phyloP scores from a whole-genome alignment of 1,140 invertebrate species.

The Zaprionus kolodkinae region DNA sequence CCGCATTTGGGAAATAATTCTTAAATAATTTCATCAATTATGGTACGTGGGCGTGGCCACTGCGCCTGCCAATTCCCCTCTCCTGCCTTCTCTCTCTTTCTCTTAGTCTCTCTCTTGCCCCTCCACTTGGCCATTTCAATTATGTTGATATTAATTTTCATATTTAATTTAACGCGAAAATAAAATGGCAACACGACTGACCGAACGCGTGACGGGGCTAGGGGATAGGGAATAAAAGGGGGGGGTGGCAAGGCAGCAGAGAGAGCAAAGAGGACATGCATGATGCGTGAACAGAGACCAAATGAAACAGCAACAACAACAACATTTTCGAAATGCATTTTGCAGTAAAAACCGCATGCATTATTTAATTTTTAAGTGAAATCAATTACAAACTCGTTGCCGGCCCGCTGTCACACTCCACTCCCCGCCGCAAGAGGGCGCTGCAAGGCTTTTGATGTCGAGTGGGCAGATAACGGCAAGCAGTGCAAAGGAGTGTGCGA shows the following conservation, averaged over 20 bases:
- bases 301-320: slow-evolving; percentile 12
- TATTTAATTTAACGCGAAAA: slow-evolving; percentile 79
- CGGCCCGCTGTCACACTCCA: not conserved
- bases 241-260: not conserved
- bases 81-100: not conserved
- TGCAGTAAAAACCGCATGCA: slow-evolving; percentile 81
- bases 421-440: slow-evolving; percentile 7
- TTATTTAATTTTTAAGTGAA: slow-evolving; percentile 84
- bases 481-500: slow-evolving; percentile 9
- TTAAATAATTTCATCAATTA: slow-evolving; percentile 82
- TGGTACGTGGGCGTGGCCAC: slow-evolving; percentile 22
- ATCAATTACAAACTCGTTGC: slow-evolving; percentile 78
- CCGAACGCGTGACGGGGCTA: not conserved
- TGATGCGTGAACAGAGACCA: slow-evolving; percentile 9
- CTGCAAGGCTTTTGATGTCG: slow-evolving; percentile 70
- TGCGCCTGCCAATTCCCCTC: slow-evolving; percentile 7
- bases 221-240: slow-evolving; percentile 1
- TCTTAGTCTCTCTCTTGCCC: not conserved
- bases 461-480: slow-evolving; percentile 54
- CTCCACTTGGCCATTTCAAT: slow-evolving; percentile 71
- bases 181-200: slow-evolving; percentile 44
- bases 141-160: slow-evolving; percentile 82
- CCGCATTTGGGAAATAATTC: slow-evolving; percentile 77
- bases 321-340: slow-evolving; percentile 75
- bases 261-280: slow-evolving; percentile 4